Conservation (phyloP, 2,113 vertebrate species). For the Australoheros scitulus region DNA sequence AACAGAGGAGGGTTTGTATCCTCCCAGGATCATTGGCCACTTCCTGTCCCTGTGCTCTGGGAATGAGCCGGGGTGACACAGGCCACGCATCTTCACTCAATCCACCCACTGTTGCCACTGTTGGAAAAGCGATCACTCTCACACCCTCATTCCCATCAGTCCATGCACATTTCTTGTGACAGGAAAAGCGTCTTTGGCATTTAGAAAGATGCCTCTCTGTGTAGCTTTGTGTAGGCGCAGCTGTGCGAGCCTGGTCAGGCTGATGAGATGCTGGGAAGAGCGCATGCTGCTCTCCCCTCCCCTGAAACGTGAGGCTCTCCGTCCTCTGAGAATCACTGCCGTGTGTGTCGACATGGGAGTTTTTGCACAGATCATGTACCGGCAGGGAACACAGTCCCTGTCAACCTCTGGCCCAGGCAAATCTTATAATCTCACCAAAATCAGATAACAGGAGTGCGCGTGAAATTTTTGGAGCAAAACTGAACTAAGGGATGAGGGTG, state of each 20-base stretch:
- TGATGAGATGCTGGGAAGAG: constrained; percentile 62
- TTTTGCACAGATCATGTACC: constrained; percentile 4
- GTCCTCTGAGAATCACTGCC: constrained; percentile 31
- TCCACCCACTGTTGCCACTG: constrained; percentile 75
- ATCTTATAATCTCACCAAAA: constrained; percentile 10
- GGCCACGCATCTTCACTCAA: constrained; percentile 77
- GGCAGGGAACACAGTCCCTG: neutral
- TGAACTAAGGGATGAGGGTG: neutral
- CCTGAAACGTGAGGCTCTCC: constrained; percentile 8
- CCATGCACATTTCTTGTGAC: constrained; percentile 42
- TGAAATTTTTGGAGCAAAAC: constrained; percentile 1
- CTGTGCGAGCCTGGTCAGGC: constrained; percentile 59
- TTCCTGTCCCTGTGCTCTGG: constrained; percentile 77
- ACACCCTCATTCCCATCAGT: constrained; percentile 54
- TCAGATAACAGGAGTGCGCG: neutral
- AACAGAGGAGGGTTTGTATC: constrained; percentile 79
- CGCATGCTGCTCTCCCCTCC: constrained; percentile 13
- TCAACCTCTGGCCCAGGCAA: neutral
- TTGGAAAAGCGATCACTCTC: constrained; percentile 49
- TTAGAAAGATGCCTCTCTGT: constrained; percentile 65
- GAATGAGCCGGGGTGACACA: constrained; percentile 73
- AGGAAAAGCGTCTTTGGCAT: constrained; percentile 72
- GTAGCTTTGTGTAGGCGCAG: constrained; percentile 72
- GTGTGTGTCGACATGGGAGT: constrained; percentile 22
- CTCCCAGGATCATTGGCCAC: constrained; percentile 65